Percentiles rank a stretch among this genome's conserved stretches.
phyloP scores from a whole-genome alignment of 2,888 invertebrate genomes.

The Artemia sinica region DNA sequence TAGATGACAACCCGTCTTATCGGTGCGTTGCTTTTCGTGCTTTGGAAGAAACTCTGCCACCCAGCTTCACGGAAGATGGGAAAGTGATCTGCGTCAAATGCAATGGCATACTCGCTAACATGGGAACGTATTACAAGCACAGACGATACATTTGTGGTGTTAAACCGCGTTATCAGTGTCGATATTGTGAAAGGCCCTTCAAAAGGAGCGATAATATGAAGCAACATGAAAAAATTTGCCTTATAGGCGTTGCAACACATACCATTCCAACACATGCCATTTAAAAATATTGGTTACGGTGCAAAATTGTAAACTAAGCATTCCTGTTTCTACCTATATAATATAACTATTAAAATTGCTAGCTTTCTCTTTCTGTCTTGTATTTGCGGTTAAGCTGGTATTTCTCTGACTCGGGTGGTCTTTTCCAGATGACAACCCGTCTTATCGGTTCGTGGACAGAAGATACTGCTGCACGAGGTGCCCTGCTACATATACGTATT shows the following conservation, averaged over 20 bases:
- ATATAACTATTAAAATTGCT: neutral
- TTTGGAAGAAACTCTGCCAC: constrained; percentile 9
- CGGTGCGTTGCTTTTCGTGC: constrained; percentile 8
- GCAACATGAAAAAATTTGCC: constrained; percentile 10
- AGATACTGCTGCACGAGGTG: constrained; percentile 12
- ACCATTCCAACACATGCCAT: neutral
- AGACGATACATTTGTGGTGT: constrained; percentile 5
- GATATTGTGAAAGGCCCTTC: constrained; percentile 8
- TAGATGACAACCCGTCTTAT: constrained; percentile 7
- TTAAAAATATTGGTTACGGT: constrained; percentile 10
- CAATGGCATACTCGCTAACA: constrained; percentile 13
- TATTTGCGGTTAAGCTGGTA: neutral
- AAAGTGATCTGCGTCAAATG: constrained; percentile 14
- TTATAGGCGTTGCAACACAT: neutral
- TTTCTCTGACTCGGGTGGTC: constrained; percentile 8
- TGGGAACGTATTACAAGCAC: constrained; percentile 13
- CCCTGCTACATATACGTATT: constrained; percentile 12
- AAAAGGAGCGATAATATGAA: constrained; percentile 13
- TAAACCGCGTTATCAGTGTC: constrained; percentile 7
- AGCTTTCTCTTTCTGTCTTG: too few relatives aligned
- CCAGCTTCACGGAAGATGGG: constrained; percentile 14
- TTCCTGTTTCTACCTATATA: constrained; percentile 1
- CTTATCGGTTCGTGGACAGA: constrained; percentile 13
- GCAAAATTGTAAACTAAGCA: constrained; percentile 12
- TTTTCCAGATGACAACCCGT: constrained; percentile 14